Base-by-base conservation (phyloP, 2,797 vertebrate genomes). In the Labroides dimidiatus region DNA sequence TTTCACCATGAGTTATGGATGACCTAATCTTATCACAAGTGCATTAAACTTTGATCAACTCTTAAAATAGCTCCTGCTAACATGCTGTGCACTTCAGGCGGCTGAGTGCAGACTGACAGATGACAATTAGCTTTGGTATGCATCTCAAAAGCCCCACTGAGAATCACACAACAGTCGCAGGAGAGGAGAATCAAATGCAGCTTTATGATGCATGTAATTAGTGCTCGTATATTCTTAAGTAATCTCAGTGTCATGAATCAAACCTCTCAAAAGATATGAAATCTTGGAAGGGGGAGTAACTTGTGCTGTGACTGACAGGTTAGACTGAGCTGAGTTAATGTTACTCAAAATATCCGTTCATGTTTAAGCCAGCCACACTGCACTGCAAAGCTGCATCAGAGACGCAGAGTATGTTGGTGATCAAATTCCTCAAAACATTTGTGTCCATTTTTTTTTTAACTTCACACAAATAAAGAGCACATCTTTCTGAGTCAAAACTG, bases 341-440 rank as follows among this genome's bases (percentile, higher is more conserved):
- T 15, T 36, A 24, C 11, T 50, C 36, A 30, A 48, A n/a, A 72
- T 60, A 64, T 16, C 16, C 8, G n/a, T 45, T n/a, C 5, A 19
- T n/a, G n/a, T 42, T 69, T 24, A 27, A 41, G 64, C 62, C 23
- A 42, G 16, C 21, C 27, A 4, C 19, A 33, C 12, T 37, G 15
- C 14, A 8, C 23, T n/a, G n/a, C n/a, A 19, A 24, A n/a, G 20
- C 44, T 42, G 41, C 24, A 62, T 42, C 42, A 54, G 17, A 23
- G 43, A 30, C 10, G 6, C 5, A 14, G 12, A 64, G 51, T 27
- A 8, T 19, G 10, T 61, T 49, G 17, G 24, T 37, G 19, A 47
- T 74, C 8, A 54, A 45, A 57, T 74, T 75, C 67, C 56, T 67
- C 6, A 67, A 62, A 82, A 84, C 69, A 64, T 55, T 67, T 80